These are phyloP conservation scores for Crypturellus undulatus DNA, from an alignment of 2,113 vertebrate genomes.

Conservation along the genomic window DNA sequence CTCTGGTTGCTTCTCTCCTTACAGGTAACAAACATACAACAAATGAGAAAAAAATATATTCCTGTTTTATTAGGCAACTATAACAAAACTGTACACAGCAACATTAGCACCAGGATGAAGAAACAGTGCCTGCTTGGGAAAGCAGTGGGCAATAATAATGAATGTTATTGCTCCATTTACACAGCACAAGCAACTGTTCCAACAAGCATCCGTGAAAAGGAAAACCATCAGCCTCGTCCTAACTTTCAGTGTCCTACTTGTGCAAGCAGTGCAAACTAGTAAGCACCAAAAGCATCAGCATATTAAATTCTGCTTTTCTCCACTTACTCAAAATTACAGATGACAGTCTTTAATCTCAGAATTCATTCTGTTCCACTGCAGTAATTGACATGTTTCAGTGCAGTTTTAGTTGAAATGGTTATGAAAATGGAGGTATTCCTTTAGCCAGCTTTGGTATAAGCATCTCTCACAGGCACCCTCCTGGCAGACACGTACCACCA, in stretches of 20 bases:
- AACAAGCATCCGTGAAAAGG: not conserved
- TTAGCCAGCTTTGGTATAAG: not conserved
- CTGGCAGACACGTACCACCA: conserved; percentile 78
- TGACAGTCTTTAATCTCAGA: not conserved
- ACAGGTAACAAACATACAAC: not conserved
- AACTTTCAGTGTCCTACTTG: not conserved
- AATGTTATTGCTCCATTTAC: not conserved
- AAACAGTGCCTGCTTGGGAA: not conserved
- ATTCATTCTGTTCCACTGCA: not conserved
- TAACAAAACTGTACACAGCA: not conserved
- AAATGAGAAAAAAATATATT: not conserved
- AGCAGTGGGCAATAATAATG: not conserved
- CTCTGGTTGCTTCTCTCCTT: conserved; percentile 76
- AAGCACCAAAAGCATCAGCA: not conserved
- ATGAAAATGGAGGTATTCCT: fast-evolving
- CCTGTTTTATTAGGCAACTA: not conserved
- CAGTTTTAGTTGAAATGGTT: not conserved
- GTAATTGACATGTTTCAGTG: not conserved
- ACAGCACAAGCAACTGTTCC: not conserved
- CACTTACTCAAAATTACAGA: not conserved
- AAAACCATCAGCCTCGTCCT: not conserved
- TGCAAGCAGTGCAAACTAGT: fast-evolving
- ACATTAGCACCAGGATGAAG: not conserved
- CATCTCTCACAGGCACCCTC: not conserved
- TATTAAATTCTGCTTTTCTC: not conserved